Conservation (phyloP, 2,113 vertebrate species). For the Cygnus atratus region DNA sequence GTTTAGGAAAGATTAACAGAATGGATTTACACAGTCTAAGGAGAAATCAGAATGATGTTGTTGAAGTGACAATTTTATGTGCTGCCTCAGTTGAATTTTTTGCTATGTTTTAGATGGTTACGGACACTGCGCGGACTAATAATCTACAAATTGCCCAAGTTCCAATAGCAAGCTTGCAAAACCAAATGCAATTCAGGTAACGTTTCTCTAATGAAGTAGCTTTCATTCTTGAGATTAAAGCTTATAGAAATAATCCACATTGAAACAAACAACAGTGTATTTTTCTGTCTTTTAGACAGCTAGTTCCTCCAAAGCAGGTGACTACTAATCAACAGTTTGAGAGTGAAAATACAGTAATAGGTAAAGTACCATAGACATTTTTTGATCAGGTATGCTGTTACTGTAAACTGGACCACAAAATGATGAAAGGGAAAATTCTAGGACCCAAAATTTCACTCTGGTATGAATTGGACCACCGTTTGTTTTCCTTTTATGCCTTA, state of each 20-base stretch:
- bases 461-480: not conserved
- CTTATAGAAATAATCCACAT: not conserved
- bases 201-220: slow-evolving; percentile 14
- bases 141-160: slow-evolving; percentile 23
- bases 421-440: not conserved
- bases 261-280: slow-evolving; percentile 11
- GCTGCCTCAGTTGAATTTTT: not conserved
- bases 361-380: not conserved
- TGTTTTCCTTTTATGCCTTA: not conserved
- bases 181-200: slow-evolving; percentile 77
- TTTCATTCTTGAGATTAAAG: not conserved
- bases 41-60: not conserved
- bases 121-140: slow-evolving; percentile 13
- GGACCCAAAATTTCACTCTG: not conserved
- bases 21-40: not conserved
- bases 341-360: slow-evolving; percentile 45
- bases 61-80: not conserved
- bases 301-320: slow-evolving; percentile 54
- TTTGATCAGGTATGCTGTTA: not conserved
- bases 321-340: slow-evolving; percentile 41
- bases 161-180: slow-evolving; percentile 48
- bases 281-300: slow-evolving; percentile 68
- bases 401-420: not conserved
- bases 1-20: not conserved
- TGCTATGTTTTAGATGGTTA: slow-evolving; percentile 66